Base-by-base conservation (phyloP, 2,113 vertebrate genomes). In the Eolophus roseicapilla region DNA sequence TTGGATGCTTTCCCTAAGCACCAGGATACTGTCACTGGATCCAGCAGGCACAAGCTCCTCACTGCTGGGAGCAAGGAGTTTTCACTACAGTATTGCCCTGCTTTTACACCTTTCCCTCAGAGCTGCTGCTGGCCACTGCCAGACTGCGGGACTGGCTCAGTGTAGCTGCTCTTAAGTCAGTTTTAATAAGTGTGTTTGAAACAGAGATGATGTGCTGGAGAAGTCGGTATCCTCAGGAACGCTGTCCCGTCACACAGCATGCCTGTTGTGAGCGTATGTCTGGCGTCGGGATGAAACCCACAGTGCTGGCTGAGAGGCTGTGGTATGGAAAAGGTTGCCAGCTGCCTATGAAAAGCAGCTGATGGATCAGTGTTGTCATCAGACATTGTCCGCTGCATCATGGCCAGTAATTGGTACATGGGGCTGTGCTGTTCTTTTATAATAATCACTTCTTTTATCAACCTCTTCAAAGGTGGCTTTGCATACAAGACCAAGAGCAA, bases 391-490 rank as follows among this genome's bases (percentile, higher is more conserved):
- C 47, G 50, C 57, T 82, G 81, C 49, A 68, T 92, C 60, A 9
- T 53, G 88, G 57, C 78, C 47, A 31, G 68, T 80, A 78, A 52
- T 94, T 88, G 93, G 67, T 78, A 68, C 88, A 35, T 33, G 55
- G 49, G 39, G 28, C 92, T 90, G 80, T 2, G 4, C 60, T 79
- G 62, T 62, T 77, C 76, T 97, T 93, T 92, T 17, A 44, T 76
- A 79, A 69, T 88, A 85, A 95, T 90, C 24, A 0, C 86, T 95
- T 81, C 71, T 93, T 97, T 94, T 88, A 55, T 97, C 3, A 0
- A 88, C 41, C 55, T 60, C 96, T 96, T 96, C 93, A 91, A 96
- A 83, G 85, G 78, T 95, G 93, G 85, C 80, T 88, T 86, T 88
- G 85, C 93, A 23, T 74, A 91, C 80, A 86, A 90, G 81, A 95